phyloP scores from a whole-genome alignment of 2,113 vertebrate species.

The Menura novaehollandiae region DNA sequence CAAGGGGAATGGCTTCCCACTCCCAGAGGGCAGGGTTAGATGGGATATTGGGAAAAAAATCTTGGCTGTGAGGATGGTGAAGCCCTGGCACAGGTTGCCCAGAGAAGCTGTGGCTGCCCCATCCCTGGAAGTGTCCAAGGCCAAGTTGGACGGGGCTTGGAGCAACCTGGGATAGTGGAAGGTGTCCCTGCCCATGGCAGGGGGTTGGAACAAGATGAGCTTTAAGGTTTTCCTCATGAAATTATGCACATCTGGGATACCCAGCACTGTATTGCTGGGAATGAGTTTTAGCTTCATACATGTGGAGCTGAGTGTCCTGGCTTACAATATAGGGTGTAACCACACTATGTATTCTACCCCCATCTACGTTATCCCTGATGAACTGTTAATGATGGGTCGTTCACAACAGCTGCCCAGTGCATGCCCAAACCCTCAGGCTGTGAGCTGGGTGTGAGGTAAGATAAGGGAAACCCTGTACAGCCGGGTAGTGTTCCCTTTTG shows the following conservation, averaged over 20 bases:
- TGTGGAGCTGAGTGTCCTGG: too few relatives aligned
- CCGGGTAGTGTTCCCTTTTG: too few relatives aligned
- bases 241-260: not conserved
- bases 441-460: too few relatives aligned
- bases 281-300: not conserved
- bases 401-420: too few relatives aligned
- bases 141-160: rapidly evolving
- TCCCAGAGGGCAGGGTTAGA: rapidly evolving
- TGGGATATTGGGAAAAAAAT: not conserved
- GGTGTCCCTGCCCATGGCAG: not conserved
- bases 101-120: not conserved
- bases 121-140: not conserved
- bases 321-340: too few relatives aligned
- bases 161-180: rapidly evolving
- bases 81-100: not conserved
- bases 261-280: not conserved
- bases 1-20: not conserved
- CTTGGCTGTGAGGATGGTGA: rapidly evolving
- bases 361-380: too few relatives aligned
- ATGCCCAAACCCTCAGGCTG: too few relatives aligned
- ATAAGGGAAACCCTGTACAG: too few relatives aligned
- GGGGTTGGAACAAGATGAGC: not conserved
- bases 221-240: not conserved
- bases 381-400: too few relatives aligned
- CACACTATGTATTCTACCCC: too few relatives aligned